phyloP scores from a whole-genome alignment of 1,140 invertebrate species.

The roundworm (Caenorhabditis elegans) region DNA sequence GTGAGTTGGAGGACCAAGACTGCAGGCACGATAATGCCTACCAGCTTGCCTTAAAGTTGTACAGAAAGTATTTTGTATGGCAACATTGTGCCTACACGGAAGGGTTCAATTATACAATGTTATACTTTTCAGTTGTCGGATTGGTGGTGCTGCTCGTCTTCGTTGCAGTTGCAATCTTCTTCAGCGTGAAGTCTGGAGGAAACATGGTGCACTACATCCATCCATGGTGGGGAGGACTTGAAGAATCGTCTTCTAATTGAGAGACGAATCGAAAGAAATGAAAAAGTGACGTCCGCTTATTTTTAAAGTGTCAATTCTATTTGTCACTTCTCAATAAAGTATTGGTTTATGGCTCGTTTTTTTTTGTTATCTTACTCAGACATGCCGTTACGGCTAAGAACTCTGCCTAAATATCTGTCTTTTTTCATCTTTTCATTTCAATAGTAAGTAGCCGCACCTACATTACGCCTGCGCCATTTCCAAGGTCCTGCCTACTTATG shows the following conservation, averaged over 20 bases:
- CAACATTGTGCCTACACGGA: too few species aligned
- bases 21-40: too few species aligned
- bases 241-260: not conserved
- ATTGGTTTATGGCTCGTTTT: not conserved
- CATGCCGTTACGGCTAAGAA: too few species aligned
- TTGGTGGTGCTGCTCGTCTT: not conserved
- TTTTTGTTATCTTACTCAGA: too few species aligned
- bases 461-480: too few species aligned
- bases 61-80: too few species aligned
- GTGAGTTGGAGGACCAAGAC: too few species aligned
- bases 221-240: not conserved
- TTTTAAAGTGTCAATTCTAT: not conserved
- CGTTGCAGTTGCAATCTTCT: not conserved
- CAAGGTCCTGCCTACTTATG: too few species aligned
- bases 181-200: not conserved
- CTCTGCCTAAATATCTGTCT: too few species aligned
- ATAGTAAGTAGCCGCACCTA: too few species aligned
- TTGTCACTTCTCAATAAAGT: not conserved
- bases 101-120: not conserved
- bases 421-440: too few species aligned
- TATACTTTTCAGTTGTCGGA: not conserved
- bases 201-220: not conserved
- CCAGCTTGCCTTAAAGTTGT: too few species aligned
- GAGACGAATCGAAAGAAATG: not conserved
- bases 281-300: slow-evolving; percentile 6